Conservation (phyloP, 1,140 invertebrate genomes). For the Macrotrachela quadricornifera region DNA sequence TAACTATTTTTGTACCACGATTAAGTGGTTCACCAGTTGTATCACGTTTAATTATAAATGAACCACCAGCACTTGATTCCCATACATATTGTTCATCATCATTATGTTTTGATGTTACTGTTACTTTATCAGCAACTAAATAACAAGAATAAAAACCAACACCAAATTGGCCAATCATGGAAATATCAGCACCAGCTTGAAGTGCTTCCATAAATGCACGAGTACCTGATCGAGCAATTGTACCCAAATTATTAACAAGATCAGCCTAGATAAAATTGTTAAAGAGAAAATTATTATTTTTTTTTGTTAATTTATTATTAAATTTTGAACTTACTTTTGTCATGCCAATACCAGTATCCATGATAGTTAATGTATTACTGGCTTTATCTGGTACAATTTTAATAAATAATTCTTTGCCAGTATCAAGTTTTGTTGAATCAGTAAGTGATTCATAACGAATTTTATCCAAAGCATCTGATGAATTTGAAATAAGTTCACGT, state of each 20-base stretch:
- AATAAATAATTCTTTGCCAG: slow-evolving; percentile 65
- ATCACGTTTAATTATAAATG: slow-evolving; percentile 58
- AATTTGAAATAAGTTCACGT: slow-evolving; percentile 74
- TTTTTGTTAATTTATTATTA: too few species aligned
- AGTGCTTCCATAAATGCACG: slow-evolving; percentile 90
- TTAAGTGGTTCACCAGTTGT: slow-evolving; percentile 44
- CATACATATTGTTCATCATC: slow-evolving; percentile 79
- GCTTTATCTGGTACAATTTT: slow-evolving; percentile 74
- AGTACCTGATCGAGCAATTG: slow-evolving; percentile 82
- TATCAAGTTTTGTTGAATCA: slow-evolving; percentile 60
- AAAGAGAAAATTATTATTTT: too few species aligned
- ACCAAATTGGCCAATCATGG: slow-evolving; percentile 92
- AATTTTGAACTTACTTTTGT: slow-evolving; percentile 37
- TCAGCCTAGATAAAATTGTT: slow-evolving; percentile 37
- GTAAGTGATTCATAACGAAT: slow-evolving; percentile 65
- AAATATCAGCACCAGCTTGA: slow-evolving; percentile 71
- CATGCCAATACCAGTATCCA: slow-evolving; percentile 84
- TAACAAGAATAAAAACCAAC: slow-evolving; percentile 96
- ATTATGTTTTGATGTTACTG: slow-evolving; percentile 79
- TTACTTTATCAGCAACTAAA: slow-evolving; percentile 73
- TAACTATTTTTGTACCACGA: slow-evolving; percentile 65
- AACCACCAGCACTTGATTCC: slow-evolving; percentile 78
- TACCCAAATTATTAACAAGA: slow-evolving; percentile 78
- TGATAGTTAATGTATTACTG: slow-evolving; percentile 64
- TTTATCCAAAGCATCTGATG: slow-evolving; percentile 54